Percentiles rank a stretch among this genome's conserved stretches.
phyloP scores from a whole-genome alignment of 2,797 vertebrate genomes.

The Ispidina picta region DNA sequence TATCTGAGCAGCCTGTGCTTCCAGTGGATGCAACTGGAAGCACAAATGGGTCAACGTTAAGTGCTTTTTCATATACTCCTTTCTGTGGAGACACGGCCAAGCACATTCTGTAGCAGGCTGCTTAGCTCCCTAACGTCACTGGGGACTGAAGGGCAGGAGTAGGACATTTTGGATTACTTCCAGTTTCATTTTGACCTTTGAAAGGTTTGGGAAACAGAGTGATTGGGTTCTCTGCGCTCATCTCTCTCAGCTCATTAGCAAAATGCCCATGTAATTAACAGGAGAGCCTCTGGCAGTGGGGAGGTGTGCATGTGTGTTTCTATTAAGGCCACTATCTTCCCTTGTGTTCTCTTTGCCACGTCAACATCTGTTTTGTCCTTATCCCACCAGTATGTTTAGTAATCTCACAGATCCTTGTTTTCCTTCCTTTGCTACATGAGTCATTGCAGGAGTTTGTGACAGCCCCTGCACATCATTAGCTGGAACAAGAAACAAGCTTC shows the following conservation, averaged over 20 bases:
- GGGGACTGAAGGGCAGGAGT: neutral
- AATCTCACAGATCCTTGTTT: neutral
- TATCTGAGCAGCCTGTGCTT: neutral
- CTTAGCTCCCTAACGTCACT: neutral
- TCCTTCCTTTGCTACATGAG: neutral
- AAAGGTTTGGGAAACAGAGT: neutral
- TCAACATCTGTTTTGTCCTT: neutral
- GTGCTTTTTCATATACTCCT: conserved; percentile 15
- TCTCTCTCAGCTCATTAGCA: neutral
- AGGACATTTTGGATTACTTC: conserved; percentile 13
- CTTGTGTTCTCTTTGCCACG: neutral
- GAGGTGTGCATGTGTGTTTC: neutral
- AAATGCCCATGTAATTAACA: neutral
- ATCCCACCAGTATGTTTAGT: neutral
- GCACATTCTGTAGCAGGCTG: neutral
- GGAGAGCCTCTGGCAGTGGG: neutral
- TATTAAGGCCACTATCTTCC: neutral
- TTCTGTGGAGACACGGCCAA: neutral
- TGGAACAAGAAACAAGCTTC: neutral
- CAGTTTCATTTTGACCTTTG: conserved; percentile 11
- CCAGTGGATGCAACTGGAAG: neutral
- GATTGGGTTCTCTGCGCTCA: neutral
- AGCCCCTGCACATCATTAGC: rapidly evolving
- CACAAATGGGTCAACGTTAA: conserved; percentile 8
- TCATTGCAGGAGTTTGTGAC: neutral